Conservation (phyloP, 2,113 vertebrate genomes). For the Sterrhoptilus dennistouni region DNA sequence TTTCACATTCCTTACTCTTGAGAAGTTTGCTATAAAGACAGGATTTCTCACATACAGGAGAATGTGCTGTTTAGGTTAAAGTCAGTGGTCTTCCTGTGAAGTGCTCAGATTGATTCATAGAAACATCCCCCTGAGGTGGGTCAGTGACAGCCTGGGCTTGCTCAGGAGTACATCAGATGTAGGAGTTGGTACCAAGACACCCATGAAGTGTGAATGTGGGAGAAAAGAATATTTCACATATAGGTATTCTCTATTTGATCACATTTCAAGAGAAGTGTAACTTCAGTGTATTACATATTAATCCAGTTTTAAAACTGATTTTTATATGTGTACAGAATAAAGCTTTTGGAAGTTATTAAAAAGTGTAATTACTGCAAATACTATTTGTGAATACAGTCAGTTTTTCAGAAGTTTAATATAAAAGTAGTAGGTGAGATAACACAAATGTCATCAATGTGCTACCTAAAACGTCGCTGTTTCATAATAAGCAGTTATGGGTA, state of each 20-base stretch:
- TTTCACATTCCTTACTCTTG: neutral
- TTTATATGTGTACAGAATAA: neutral
- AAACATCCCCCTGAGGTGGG: neutral
- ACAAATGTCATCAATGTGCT: neutral
- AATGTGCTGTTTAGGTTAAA: neutral
- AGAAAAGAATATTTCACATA: neutral
- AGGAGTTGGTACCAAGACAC: neutral
- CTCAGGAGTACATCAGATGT: neutral
- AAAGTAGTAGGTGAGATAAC: neutral
- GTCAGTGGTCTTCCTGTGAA: neutral
- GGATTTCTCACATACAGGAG: neutral
- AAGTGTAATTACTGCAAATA: neutral
- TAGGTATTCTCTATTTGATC: neutral
- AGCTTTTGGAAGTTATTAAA: neutral
- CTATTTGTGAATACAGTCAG: neutral
- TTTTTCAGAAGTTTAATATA: neutral
- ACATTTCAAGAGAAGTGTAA: neutral
- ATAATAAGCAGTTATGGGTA: neutral
- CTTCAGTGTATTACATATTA: neutral
- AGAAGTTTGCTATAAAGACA: neutral
- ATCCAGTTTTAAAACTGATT: neutral
- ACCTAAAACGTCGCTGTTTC: neutral
- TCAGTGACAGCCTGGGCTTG: neutral
- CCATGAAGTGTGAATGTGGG: neutral
- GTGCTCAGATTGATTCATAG: neutral